Evolutionary conservation across 1,140 invertebrate genomes (phyloP).

Genomic region (Lamellibrachia luymesi): DNA sequence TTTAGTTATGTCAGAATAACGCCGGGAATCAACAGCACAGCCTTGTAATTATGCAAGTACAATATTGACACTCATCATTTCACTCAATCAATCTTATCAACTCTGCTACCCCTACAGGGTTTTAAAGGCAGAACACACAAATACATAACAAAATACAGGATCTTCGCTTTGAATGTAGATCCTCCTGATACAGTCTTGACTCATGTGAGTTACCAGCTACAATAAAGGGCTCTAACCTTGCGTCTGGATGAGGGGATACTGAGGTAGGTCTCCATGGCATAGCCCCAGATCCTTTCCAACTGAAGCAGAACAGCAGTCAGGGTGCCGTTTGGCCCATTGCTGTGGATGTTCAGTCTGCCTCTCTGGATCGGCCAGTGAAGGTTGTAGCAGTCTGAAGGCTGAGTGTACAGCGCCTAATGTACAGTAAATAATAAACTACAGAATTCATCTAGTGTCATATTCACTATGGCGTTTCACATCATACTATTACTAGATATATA

Average conservation of each 20-base stretch:
- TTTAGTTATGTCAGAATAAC: too few species aligned
- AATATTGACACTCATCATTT: too few species aligned
- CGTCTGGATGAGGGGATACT: constrained; percentile 75
- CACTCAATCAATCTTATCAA: too few species aligned
- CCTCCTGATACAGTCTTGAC: not conserved
- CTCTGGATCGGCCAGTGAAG: constrained; percentile 85
- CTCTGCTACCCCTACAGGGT: too few species aligned
- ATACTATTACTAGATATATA: too few species aligned
- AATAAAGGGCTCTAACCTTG: constrained; percentile 56
- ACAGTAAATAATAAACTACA: too few species aligned
- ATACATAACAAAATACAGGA: not conserved
- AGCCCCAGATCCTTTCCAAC: constrained; percentile 83
- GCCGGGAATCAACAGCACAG: too few species aligned
- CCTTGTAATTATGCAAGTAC: not conserved
- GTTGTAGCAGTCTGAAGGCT: constrained; percentile 69
- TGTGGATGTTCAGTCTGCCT: constrained; percentile 83
- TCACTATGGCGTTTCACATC: too few species aligned
- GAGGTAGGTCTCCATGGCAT: constrained; percentile 73
- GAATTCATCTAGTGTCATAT: too few species aligned
- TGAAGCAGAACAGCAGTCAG: constrained; percentile 79
- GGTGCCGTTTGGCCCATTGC: constrained; percentile 74
- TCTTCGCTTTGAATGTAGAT: constrained; percentile 15
- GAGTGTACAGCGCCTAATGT: constrained; percentile 68
- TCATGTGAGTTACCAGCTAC: not conserved
- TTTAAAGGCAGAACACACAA: not conserved